Base-by-base conservation (phyloP, 2,888 invertebrate genomes). In the Galerucella calmariensis region DNA sequence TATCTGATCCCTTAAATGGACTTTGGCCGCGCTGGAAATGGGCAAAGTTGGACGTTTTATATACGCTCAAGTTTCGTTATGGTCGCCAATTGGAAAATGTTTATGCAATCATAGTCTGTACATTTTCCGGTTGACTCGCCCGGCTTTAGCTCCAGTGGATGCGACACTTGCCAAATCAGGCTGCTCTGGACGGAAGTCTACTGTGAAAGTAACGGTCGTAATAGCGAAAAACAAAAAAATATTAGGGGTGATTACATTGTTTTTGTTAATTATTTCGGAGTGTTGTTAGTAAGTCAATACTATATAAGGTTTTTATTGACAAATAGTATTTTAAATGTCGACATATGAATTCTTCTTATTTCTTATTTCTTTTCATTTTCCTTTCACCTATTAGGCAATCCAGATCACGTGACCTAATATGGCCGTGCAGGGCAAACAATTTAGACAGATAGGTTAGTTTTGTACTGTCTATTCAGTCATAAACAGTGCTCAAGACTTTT, bases 61-160 rank as follows among this genome's bases (percentile, higher is more conserved):
- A 82, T 81, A 81, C 76, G 81, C 77, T 74, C 75, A 81, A 81
- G 79, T 82, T 82, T 81, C 78, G 81, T 81, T 81, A 80, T 79
- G 80, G 81, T 79, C 79, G 78, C 80, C 81, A 81, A 82, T 82
- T 82, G 82, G 82, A 82, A 80, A 80, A 82, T 82, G 81, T 82
- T 82, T 82, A 82, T 82, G 82, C 82, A 82, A 82, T 82, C 80
- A 78, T 78, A 77, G 78, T 77, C 78, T 80, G 79, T 79, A 80
- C 79, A 82, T 82, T 82, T 82, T 82, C 81, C 82, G 82, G 81
- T 81, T 80, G 80, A 81, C 79, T 80, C 80, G 77, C 75, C 75
- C 74, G 76, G 74, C 75, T 76, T 63, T 74, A 78, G 77, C 46
- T 41, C 63, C 46, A 12, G 16, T 72, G 72, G 58, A 66, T 59